phyloP scores from a whole-genome alignment of 2,888 invertebrate species.

The Protonemura montana region DNA sequence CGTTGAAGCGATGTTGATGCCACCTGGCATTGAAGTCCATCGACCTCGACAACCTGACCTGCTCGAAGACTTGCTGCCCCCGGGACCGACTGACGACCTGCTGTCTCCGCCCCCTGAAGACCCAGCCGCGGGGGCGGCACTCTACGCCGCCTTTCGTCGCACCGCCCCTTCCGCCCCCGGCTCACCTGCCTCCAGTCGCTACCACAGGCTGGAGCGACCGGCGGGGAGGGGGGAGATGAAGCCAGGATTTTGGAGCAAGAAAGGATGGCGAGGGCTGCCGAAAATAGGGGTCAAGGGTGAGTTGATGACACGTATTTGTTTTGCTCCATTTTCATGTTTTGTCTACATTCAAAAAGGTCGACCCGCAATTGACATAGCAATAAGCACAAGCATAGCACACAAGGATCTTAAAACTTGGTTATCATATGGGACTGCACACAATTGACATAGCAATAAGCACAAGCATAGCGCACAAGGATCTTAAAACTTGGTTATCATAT shows the following conservation, averaged over 20 bases:
- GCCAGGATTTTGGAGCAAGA: slow-evolving; percentile 74
- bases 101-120: slow-evolving; percentile 62
- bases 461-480: too few relatives aligned
- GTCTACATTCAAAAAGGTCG: too few relatives aligned
- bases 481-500: too few relatives aligned
- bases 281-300: slow-evolving; percentile 73
- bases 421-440: too few relatives aligned
- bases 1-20: slow-evolving; percentile 91
- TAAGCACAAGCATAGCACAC: too few relatives aligned
- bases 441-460: too few relatives aligned
- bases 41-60: slow-evolving; percentile 57
- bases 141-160: too few relatives aligned
- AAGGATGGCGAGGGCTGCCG: slow-evolving; percentile 80
- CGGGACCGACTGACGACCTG: slow-evolving; percentile 75
- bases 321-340: too few relatives aligned
- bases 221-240: slow-evolving; percentile 68
- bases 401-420: too few relatives aligned
- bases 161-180: neutral
- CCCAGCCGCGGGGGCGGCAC: slow-evolving; percentile 60
- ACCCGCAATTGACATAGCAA: too few relatives aligned
- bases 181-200: slow-evolving; percentile 58
- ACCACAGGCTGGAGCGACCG: slow-evolving; percentile 80
- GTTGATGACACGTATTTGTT: too few relatives aligned
- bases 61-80: slow-evolving; percentile 65
- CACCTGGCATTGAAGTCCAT: slow-evolving; percentile 62